phyloP scores from a whole-genome alignment of 2,113 vertebrate genomes.

The Heliornis fulica region DNA sequence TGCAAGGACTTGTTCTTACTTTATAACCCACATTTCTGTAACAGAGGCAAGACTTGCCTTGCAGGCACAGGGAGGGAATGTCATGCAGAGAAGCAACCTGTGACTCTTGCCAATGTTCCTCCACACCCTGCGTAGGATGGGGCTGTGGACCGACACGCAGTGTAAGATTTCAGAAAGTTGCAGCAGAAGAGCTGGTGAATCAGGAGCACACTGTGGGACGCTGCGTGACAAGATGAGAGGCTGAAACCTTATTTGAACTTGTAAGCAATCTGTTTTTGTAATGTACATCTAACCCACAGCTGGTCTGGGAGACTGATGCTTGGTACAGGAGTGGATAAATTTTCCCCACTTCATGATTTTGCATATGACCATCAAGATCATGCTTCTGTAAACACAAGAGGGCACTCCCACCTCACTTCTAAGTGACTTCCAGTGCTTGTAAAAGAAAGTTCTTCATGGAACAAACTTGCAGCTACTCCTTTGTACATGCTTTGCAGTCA shows the following conservation, averaged over 20 bases:
- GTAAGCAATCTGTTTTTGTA: neutral
- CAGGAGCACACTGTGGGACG: neutral
- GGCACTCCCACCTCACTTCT: slow-evolving; percentile 59
- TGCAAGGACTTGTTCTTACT: neutral
- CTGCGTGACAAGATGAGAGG: neutral
- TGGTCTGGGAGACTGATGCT: neutral
- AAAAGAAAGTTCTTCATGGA: neutral
- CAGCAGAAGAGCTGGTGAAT: neutral
- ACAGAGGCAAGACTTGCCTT: neutral
- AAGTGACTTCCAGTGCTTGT: neutral
- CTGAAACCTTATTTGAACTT: neutral
- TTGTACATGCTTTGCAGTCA: neutral
- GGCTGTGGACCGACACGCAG: accelerated
- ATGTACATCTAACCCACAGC: neutral
- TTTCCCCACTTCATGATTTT: neutral
- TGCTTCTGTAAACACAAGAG: slow-evolving; percentile 67
- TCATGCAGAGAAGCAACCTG: neutral
- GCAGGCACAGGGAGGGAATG: neutral
- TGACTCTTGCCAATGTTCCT: neutral
- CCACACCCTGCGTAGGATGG: accelerated
- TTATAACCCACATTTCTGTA: neutral
- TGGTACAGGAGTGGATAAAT: neutral
- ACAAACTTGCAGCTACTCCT: neutral
- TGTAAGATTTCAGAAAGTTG: neutral
- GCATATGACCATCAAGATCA: neutral